A percentile compares a stretch with the other conserved stretches of the same genome.
Conservation (phyloP, 2,888 invertebrate genomes). For the Panopea generosa region DNA sequence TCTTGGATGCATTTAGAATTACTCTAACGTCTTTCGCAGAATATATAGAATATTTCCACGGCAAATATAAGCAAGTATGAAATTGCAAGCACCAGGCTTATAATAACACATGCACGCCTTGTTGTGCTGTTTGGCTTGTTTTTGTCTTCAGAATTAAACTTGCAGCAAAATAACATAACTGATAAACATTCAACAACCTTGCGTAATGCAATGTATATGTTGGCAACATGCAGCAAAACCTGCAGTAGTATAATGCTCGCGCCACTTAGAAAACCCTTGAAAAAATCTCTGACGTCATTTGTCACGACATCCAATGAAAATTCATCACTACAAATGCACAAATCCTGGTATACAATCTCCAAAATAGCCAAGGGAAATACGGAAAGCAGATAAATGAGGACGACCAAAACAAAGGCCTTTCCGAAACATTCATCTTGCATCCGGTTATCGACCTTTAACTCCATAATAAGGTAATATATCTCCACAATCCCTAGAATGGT, state of each 20-base stretch:
- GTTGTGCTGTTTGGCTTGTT: not conserved
- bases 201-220: not conserved
- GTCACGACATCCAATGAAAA: slow-evolving; percentile 19
- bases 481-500: slow-evolving; percentile 19
- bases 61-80: slow-evolving; percentile 12
- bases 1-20: too few species aligned
- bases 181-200: not conserved
- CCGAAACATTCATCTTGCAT: slow-evolving; percentile 28
- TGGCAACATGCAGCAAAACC: slow-evolving; percentile 14
- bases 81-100: slow-evolving; percentile 7
- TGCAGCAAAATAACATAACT: not conserved
- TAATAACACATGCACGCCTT: slow-evolving; percentile 1
- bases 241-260: slow-evolving; percentile 24
- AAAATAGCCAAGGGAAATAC: slow-evolving; percentile 25
- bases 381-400: slow-evolving; percentile 26
- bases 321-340: slow-evolving; percentile 19
- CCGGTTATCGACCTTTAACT: slow-evolving; percentile 16
- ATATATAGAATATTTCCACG: slow-evolving; percentile 15
- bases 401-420: slow-evolving; percentile 15
- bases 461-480: slow-evolving; percentile 19
- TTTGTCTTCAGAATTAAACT: not conserved
- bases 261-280: slow-evolving; percentile 21
- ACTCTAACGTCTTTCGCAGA: slow-evolving; percentile 11
- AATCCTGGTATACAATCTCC: slow-evolving; percentile 27
- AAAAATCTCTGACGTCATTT: slow-evolving; percentile 16